Percentiles rank a stretch among this genome's conserved stretches.
Conservation (phyloP, 2,797 vertebrate genomes). For the Coendou prehensilis region DNA sequence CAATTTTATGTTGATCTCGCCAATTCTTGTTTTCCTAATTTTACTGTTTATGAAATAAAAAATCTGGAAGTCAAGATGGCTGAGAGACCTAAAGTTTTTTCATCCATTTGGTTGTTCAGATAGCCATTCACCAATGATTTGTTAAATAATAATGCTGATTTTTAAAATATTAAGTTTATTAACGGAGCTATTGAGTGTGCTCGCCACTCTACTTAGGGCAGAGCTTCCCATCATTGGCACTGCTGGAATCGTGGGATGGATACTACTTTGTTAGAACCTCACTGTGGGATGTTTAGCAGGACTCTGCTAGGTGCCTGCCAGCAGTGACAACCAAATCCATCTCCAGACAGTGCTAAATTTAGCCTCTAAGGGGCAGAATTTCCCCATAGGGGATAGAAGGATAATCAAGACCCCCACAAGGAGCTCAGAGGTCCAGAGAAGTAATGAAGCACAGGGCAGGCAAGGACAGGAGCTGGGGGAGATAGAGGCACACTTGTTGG, state of each 20-base stretch:
- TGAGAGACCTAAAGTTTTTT: not conserved
- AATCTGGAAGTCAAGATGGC: not conserved
- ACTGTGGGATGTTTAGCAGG: not conserved
- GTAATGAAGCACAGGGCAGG: not conserved
- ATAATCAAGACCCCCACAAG: not conserved
- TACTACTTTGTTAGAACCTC: not conserved
- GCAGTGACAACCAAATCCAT: not conserved
- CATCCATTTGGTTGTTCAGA: not conserved
- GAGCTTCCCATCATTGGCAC: not conserved
- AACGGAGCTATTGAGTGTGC: not conserved
- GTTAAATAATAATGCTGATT: not conserved
- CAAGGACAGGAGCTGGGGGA: not conserved
- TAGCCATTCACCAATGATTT: not conserved
- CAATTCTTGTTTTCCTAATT: slow-evolving; percentile 1
- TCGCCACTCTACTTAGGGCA: not conserved
- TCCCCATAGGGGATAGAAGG: not conserved
- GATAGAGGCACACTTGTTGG: not conserved
- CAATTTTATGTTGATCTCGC: not conserved
- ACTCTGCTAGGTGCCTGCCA: not conserved
- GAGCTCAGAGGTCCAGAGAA: not conserved
- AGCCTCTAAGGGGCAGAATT: not conserved
- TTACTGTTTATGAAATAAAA: not conserved
- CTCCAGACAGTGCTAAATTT: not conserved
- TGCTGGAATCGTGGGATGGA: not conserved
- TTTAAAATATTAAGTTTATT: not conserved